Conservation (phyloP, 2,888 invertebrate species). For the Nezara viridula region DNA sequence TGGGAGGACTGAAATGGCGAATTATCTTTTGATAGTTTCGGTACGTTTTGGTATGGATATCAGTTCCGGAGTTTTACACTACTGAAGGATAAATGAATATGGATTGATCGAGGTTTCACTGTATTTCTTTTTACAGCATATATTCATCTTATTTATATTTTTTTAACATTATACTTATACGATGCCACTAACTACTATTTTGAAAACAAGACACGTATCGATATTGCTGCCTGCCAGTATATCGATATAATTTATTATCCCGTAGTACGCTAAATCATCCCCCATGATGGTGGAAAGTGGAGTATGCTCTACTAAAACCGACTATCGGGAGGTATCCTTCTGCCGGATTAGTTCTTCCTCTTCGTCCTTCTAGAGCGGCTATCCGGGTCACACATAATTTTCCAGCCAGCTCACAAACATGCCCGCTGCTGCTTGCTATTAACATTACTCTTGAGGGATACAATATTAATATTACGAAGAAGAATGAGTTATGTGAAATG, state of each 20-base stretch:
- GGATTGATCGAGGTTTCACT: no score
- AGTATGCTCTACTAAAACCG: background rate
- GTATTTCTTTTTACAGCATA: background rate
- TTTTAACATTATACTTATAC: no score
- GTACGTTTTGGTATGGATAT: no score
- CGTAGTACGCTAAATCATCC: background rate
- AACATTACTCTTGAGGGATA: background rate
- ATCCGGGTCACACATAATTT: background rate
- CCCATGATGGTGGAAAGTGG: background rate
- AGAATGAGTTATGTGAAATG: background rate
- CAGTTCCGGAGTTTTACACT: no score
- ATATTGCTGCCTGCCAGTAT: background rate
- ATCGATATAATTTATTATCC: background rate
- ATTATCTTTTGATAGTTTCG: no score
- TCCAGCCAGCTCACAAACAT: background rate
- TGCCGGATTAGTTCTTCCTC: background rate
- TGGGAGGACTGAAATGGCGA: no score
- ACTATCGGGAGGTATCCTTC: background rate
- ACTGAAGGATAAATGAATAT: no score
- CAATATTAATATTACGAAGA: background rate
- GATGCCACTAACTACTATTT: no score
- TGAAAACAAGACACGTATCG: background rate
- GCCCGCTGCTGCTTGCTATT: background rate
- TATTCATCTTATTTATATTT: background rate
- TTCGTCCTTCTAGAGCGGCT: background rate